Evolutionary conservation across 2,113 vertebrate genomes (phyloP).

Genomic region (Rhinichthys klamathensis): DNA sequence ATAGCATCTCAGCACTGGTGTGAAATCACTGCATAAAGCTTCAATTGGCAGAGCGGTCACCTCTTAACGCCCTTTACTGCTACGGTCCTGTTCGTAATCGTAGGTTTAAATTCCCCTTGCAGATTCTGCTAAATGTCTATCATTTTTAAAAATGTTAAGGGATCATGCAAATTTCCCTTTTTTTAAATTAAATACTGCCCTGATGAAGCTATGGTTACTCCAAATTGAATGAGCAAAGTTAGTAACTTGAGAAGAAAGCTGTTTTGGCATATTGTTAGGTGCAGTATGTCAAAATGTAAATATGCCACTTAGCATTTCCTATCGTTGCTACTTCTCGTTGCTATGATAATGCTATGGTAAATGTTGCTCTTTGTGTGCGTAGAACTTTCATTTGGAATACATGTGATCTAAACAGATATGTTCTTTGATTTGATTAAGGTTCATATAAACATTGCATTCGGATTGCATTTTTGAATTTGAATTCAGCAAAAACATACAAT

Average conservation of each 20-base stretch:
- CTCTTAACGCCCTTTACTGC: constrained; percentile 63
- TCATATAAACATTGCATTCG: background rate
- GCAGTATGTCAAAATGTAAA: background rate
- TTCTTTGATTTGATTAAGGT: background rate
- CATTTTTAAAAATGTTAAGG: background rate
- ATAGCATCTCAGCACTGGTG: constrained; percentile 47
- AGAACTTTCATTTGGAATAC: background rate
- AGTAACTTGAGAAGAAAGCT: background rate
- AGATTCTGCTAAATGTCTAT: background rate
- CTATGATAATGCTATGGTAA: background rate
- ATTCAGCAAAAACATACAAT: background rate
- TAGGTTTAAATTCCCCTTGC: background rate
- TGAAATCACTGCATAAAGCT: constrained; percentile 37
- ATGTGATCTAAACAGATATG: background rate
- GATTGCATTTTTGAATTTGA: background rate
- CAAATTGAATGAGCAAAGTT: background rate
- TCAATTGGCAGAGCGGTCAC: constrained; percentile 45
- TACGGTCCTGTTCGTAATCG: background rate
- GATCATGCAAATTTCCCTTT: background rate
- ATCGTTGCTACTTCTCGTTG: background rate
- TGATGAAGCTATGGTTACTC: background rate
- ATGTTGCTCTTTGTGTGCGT: background rate
- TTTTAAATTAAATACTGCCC: background rate
- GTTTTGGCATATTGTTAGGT: background rate
- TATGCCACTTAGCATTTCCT: background rate